phyloP scores from a whole-genome alignment of 2,797 vertebrate species.

The Scyliorhinus canicula region DNA sequence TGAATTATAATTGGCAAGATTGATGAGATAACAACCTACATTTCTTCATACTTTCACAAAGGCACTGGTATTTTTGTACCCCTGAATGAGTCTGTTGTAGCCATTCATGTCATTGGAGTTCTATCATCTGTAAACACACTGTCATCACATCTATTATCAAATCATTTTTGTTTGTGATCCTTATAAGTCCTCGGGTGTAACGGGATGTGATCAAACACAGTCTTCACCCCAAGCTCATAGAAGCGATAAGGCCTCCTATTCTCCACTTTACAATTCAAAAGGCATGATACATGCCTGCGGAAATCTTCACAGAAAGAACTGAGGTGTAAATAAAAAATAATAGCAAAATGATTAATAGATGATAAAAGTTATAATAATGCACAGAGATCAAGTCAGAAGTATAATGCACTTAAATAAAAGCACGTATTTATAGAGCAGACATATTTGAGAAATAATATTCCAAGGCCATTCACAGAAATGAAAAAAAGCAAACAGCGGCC shows the following conservation, averaged over 20 bases:
- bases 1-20: background rate
- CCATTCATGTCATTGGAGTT: background rate
- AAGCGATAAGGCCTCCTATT: background rate
- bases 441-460: background rate
- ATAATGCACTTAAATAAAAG: background rate
- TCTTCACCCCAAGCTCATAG: background rate
- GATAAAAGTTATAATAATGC: conserved; percentile 6
- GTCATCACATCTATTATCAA: background rate
- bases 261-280: background rate
- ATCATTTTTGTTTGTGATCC: background rate
- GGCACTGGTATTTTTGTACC: background rate
- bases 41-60: background rate
- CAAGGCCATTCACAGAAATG: background rate
- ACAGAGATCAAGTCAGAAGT: background rate
- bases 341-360: background rate
- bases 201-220: background rate
- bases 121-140: background rate
- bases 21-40: background rate
- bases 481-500: background rate
- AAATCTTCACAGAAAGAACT: background rate
- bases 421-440: no score
- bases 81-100: background rate
- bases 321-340: background rate
- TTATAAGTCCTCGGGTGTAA: background rate
- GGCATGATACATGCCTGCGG: background rate